A percentile compares a stretch with the other conserved stretches of the same genome.
These are phyloP conservation scores for Aleiodes sp. DNA, from an alignment of 1,140 invertebrate genomes.

Conservation along the genomic window DNA sequence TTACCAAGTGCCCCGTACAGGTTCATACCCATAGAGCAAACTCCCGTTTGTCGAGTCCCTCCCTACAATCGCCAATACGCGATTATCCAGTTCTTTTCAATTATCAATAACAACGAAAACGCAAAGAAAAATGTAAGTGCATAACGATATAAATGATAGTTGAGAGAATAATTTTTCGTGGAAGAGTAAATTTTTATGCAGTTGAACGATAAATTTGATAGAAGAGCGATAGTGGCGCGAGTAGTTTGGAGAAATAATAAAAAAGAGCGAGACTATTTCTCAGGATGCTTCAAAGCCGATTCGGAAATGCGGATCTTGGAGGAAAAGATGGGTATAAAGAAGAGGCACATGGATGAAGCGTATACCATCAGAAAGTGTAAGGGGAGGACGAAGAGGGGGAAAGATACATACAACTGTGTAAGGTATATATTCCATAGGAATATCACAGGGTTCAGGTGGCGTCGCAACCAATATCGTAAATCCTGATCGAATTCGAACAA, in stretches of 20 bases:
- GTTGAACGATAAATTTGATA: background rate
- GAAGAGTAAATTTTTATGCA: background rate
- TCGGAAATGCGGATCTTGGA: background rate
- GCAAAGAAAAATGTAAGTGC: too few species aligned
- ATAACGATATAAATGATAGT: too few species aligned
- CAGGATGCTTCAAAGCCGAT: constrained; percentile 8
- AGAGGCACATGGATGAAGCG: constrained; percentile 6
- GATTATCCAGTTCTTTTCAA: constrained; percentile 16
- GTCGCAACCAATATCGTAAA: constrained; percentile 62
- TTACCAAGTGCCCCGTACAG: constrained; percentile 40
- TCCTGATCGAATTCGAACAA: constrained; percentile 52
- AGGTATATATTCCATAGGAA: constrained; percentile 14
- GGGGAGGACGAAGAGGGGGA: background rate
- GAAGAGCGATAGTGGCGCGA: background rate
- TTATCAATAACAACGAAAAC: constrained; percentile 12
- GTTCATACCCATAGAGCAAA: constrained; percentile 29
- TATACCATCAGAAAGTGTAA: background rate
- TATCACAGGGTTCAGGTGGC: constrained; percentile 55
- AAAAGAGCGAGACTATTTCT: background rate
- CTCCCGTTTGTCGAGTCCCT: too few species aligned
- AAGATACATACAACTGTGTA: constrained; percentile 9
- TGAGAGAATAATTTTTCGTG: background rate
- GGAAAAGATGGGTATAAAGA: constrained; percentile 15
- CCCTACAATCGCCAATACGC: constrained; percentile 19
- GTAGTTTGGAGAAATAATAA: too few species aligned